These are phyloP conservation scores for Numenius arquata DNA, from an alignment of 2,113 vertebrate genomes.

Conservation along the genomic window DNA sequence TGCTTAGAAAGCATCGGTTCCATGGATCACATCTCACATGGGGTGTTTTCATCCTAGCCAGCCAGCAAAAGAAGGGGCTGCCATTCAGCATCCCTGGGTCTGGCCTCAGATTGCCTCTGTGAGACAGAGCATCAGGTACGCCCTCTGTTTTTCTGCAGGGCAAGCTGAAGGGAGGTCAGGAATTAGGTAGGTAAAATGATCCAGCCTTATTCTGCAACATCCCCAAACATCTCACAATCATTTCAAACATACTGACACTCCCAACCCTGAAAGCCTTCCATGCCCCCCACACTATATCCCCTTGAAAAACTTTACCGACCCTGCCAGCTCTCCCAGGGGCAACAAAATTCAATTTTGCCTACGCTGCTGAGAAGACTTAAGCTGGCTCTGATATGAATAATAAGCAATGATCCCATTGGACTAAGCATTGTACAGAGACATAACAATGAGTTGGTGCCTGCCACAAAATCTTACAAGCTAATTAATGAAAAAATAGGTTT, in stretches of 20 bases:
- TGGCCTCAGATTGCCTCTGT: background rate
- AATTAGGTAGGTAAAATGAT: background rate
- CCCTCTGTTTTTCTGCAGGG: background rate
- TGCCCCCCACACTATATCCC: background rate
- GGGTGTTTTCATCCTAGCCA: background rate
- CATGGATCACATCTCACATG: background rate
- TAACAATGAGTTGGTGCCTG: background rate
- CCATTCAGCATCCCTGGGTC: background rate
- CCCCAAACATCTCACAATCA: background rate
- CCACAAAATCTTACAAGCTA: conserved; percentile 35
- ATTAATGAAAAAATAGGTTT: conserved; percentile 38
- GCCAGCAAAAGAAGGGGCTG: background rate
- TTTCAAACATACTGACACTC: background rate
- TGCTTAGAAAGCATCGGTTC: background rate
- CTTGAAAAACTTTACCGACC: background rate
- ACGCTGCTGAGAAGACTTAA: background rate
- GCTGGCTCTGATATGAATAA: conserved; percentile 39
- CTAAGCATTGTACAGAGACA: background rate
- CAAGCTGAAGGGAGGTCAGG: background rate
- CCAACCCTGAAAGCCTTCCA: background rate
- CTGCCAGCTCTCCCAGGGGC: background rate
- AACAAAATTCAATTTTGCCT: conserved; percentile 40
- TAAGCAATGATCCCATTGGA: conserved; percentile 35
- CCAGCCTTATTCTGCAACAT: background rate
- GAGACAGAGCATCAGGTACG: background rate